Conservation (phyloP, 2,113 vertebrate genomes). For the Excalfactoria chinensis region DNA sequence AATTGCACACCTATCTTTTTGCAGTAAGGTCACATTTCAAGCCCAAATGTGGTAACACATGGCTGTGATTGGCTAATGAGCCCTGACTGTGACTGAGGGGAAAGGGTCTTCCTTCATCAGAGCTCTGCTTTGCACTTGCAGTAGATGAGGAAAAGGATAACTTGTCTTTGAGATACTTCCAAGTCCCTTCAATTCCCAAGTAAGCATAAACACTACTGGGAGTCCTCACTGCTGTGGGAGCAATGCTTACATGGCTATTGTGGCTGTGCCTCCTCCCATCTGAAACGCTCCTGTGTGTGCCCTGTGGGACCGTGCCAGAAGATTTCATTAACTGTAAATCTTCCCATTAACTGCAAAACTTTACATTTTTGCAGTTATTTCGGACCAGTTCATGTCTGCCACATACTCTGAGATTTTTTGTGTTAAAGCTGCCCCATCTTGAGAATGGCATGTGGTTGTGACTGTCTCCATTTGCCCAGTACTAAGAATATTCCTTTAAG, state of each 20-base stretch:
- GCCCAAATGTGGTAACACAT: not conserved
- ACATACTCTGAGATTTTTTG: not conserved
- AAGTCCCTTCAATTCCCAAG: not conserved
- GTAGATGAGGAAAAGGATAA: not conserved
- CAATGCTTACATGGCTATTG: not conserved
- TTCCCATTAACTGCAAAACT: not conserved
- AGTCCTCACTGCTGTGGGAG: not conserved
- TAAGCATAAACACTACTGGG: not conserved
- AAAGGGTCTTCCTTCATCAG: not conserved
- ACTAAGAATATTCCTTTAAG: not conserved
- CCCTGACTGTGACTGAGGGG: not conserved
- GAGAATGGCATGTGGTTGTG: not conserved
- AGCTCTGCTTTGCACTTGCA: not conserved
- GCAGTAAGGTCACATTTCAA: not conserved
- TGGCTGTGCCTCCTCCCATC: not conserved
- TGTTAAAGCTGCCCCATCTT: not conserved
- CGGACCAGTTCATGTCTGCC: accelerated
- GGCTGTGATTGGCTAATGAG: not conserved
- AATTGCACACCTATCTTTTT: not conserved
- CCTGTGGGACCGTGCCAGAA: not conserved
- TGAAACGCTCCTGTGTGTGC: not conserved
- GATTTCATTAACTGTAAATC: conserved; percentile 31
- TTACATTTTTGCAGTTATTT: not conserved
- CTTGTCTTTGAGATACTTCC: not conserved
- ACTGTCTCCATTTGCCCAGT: not conserved